These are phyloP conservation scores for Plagiodera versicolora DNA, from an alignment of 2,888 invertebrate genomes.

Conservation along the genomic window DNA sequence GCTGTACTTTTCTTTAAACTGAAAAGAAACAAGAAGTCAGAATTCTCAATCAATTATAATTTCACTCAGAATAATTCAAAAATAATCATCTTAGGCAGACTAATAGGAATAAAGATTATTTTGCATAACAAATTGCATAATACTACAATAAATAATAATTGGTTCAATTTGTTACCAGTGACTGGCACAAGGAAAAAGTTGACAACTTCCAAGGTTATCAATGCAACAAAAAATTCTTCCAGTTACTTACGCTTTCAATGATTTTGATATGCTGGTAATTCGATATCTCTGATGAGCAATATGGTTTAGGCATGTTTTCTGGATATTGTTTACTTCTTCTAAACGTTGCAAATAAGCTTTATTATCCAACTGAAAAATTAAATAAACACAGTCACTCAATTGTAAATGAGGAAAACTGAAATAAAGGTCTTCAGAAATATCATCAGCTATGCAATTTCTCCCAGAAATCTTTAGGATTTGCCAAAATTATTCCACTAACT, in stretches of 20 bases:
- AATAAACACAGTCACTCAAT: not conserved
- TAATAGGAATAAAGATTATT: not conserved
- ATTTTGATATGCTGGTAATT: slow-evolving; percentile 76
- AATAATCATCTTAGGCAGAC: too few species aligned
- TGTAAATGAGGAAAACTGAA: not conserved
- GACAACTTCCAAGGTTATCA: not conserved
- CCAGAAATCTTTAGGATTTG: too few species aligned
- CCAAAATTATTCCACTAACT: too few species aligned
- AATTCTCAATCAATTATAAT: not conserved
- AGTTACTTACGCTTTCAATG: slow-evolving; percentile 75
- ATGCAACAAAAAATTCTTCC: not conserved
- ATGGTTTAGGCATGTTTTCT: slow-evolving; percentile 85
- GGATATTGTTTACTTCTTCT: slow-evolving; percentile 80
- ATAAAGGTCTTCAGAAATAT: not conserved
- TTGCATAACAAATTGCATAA: not conserved
- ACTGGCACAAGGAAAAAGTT: not conserved
- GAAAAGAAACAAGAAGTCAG: slow-evolving; percentile 13
- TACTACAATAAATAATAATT: not conserved
- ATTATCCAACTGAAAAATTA: slow-evolving; percentile 68
- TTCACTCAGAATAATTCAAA: too few species aligned
- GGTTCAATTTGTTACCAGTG: not conserved
- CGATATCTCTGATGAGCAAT: slow-evolving; percentile 91
- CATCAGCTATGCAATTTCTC: too few species aligned
- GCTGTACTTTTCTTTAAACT: slow-evolving; percentile 48
- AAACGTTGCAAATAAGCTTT: slow-evolving; percentile 83